phyloP scores from a whole-genome alignment of 2,797 vertebrate species.

The Limosa lapponica region DNA sequence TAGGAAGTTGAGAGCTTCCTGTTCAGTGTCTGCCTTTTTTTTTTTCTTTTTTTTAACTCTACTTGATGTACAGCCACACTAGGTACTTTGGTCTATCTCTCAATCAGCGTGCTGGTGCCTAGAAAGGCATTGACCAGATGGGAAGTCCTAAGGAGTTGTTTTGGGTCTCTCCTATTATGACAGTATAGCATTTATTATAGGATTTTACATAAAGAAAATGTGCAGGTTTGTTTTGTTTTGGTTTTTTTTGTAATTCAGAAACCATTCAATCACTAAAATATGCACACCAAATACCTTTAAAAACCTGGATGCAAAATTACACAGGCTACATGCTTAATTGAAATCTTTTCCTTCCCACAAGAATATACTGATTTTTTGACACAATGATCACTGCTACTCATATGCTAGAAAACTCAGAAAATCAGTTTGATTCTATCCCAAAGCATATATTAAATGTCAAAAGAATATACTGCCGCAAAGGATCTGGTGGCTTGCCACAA shows the following conservation, averaged over 20 bases:
- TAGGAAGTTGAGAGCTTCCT: not conserved
- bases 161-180: not conserved
- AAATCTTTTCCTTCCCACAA: not conserved
- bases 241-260: not conserved
- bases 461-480: conserved; percentile 10
- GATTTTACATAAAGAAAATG: not conserved
- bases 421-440: not conserved
- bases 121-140: not conserved
- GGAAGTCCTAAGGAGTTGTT: not conserved
- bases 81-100: not conserved
- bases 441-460: not conserved
- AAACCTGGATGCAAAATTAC: not conserved
- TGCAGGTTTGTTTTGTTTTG: not conserved
- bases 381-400: not conserved
- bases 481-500: conserved; percentile 10
- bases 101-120: not conserved
- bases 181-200: not conserved
- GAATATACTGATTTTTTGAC: not conserved
- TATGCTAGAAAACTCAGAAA: not conserved
- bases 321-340: not conserved
- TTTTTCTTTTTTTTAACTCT: not conserved
- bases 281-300: not conserved
- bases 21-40: not conserved
- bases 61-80: not conserved
- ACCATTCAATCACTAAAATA: not conserved